Evolutionary conservation across 2,888 invertebrate species (phyloP).

Genomic region (Hydroisotoma schaefferi): DNA sequence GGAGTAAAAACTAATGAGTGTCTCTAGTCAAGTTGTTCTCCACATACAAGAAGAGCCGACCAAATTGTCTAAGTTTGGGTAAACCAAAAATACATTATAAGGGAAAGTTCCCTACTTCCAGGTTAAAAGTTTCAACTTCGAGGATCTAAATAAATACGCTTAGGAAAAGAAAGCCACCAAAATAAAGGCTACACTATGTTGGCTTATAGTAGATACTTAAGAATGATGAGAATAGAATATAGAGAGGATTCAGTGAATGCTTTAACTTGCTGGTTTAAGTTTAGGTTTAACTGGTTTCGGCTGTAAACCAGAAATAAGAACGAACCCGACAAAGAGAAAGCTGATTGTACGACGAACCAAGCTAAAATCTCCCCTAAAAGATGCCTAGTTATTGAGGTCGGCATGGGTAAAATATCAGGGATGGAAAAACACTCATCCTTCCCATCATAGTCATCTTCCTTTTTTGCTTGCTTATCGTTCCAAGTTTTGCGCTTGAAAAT

Average conservation of each 20-base stretch:
- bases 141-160: too few species aligned
- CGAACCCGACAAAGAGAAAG: background rate
- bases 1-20: slow-evolving; percentile 4
- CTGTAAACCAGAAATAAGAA: background rate
- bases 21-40: background rate
- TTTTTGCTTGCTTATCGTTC: too few species aligned
- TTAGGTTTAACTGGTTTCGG: background rate
- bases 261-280: background rate
- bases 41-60: too few species aligned
- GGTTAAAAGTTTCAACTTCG: background rate
- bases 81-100: slow-evolving; percentile 11
- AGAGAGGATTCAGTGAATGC: too few species aligned
- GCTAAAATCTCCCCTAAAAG: slow-evolving; percentile 17
- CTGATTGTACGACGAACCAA: background rate
- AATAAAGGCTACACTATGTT: slow-evolving; percentile 1
- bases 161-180: too few species aligned
- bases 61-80: slow-evolving; percentile 8
- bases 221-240: slow-evolving; percentile 5
- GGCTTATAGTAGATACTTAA: slow-evolving; percentile 9
- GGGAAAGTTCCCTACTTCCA: slow-evolving; percentile 9
- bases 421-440: too few species aligned
- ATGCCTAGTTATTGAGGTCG: slow-evolving; percentile 23
- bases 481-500: too few species aligned
- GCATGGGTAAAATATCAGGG: background rate
- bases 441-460: too few species aligned